Evolutionary conservation across 2,113 vertebrate species (phyloP).

Genomic region (Felis chaus): DNA sequence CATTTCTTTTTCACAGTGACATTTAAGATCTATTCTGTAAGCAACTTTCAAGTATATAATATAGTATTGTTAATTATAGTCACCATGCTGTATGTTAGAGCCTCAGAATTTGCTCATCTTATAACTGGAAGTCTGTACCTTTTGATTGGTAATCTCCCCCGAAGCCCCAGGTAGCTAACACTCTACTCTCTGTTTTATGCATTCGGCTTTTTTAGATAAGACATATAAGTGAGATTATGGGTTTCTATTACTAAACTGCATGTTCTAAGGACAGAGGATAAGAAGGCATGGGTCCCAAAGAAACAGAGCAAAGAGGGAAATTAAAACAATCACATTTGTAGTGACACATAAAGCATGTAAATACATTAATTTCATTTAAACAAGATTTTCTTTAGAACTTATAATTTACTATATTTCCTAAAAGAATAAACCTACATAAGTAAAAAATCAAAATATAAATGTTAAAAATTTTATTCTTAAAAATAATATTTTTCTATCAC

Average conservation of each 20-base stretch:
- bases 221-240: background rate
- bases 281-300: background rate
- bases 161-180: background rate
- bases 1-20: background rate
- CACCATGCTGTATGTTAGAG: background rate
- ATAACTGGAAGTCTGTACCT: background rate
- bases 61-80: background rate
- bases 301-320: background rate
- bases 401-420: background rate
- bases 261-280: background rate
- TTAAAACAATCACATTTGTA: background rate
- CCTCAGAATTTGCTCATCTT: background rate
- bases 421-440: background rate
- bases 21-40: background rate
- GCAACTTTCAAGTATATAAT: background rate
- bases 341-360: background rate
- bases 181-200: background rate
- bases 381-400: background rate
- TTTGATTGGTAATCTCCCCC: background rate
- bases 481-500: background rate
- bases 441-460: background rate
- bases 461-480: background rate
- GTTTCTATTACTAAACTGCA: background rate
- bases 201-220: background rate
- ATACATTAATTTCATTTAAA: background rate